Conservation (phyloP, 2,113 vertebrate species). For the Capricornis sumatraensis region DNA sequence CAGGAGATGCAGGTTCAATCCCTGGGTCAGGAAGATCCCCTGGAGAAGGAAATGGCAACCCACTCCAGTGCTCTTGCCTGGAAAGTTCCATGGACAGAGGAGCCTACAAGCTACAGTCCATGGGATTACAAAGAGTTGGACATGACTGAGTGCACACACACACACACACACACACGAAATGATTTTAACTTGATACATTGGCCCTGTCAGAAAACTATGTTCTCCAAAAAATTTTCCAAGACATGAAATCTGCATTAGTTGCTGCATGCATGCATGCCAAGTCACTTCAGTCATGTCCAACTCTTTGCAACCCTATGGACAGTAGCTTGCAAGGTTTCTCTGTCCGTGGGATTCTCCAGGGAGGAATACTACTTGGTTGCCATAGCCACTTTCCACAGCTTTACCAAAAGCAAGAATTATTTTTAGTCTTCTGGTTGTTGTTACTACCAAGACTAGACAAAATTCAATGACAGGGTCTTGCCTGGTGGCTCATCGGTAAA, state of each 20-base stretch:
- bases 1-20: not conserved
- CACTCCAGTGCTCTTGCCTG: not conserved
- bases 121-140: not conserved
- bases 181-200: not conserved
- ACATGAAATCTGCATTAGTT: not conserved
- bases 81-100: not conserved
- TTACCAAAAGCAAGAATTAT: not conserved
- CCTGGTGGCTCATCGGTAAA: not conserved
- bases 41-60: not conserved
- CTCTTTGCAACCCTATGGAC: not conserved
- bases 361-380: not conserved
- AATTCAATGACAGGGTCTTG: not conserved
- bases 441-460: not conserved
- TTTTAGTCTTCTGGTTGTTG: not conserved
- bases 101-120: not conserved
- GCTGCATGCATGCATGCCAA: not conserved
- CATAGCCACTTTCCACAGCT: not conserved
- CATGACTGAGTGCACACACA: not conserved
- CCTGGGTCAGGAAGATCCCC: not conserved
- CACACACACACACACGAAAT: not conserved
- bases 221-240: not conserved
- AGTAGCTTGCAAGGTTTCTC: not conserved
- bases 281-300: not conserved
- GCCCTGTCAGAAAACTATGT: not conserved
- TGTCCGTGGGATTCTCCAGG: rapidly evolving